A percentile compares a stretch with the other conserved stretches of the same genome.
phyloP scores from a whole-genome alignment of 2,888 invertebrate genomes.

The Parnassius orleans region DNA sequence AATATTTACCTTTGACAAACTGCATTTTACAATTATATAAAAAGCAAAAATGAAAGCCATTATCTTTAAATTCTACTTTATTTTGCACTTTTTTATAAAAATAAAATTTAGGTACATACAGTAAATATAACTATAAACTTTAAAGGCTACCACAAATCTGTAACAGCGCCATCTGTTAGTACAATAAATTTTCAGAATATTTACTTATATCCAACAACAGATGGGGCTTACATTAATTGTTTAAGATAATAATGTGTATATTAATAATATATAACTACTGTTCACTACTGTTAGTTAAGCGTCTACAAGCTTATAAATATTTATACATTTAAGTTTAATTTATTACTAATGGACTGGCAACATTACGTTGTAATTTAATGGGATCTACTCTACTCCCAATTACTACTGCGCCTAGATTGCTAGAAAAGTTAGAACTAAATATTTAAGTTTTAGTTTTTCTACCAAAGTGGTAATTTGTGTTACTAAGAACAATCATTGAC shows the following conservation, averaged over 20 bases:
- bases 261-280: background rate
- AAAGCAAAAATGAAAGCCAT: constrained; percentile 26
- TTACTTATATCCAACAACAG: constrained; percentile 3
- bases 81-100: constrained; percentile 15
- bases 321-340: no score
- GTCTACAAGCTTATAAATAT: background rate
- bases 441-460: no score
- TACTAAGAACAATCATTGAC: no score
- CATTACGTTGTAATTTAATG: no score
- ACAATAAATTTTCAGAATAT: background rate
- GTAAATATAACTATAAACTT: background rate
- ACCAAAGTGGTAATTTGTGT: no score
- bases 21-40: constrained; percentile 8
- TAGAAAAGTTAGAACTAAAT: no score
- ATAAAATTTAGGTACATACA: background rate
- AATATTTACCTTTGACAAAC: constrained; percentile 23
- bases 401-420: no score
- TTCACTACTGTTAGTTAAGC: background rate
- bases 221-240: constrained; percentile 6
- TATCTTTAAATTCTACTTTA: constrained; percentile 10
- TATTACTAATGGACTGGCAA: no score
- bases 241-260: background rate
- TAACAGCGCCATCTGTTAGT: constrained; percentile 14
- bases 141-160: background rate
- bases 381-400: no score